Base-by-base conservation (phyloP, 53 echinoderm and acorn worm species). In the Patiria pectinifera region DNA sequence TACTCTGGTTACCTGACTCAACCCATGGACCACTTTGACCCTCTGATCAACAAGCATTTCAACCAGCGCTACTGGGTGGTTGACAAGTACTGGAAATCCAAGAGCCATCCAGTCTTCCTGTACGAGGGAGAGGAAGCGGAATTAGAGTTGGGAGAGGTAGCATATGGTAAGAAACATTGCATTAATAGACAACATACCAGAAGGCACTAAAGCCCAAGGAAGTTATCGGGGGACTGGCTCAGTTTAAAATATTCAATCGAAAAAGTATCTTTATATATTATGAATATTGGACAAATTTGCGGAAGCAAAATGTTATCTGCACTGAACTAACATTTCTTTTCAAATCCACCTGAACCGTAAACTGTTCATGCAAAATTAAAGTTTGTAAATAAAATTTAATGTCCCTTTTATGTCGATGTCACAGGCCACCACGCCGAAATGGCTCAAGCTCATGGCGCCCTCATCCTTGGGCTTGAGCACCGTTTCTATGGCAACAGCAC, bases 401-500 rank as follows among this genome's bases (percentile, higher is more conserved):
- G 35, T 35, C 35, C 35, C 35, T 35, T 35, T 35, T 35, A 35
- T 35, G 35, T 35, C 10, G 14, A 62, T 14, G 62, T 26, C 49
- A 21, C 85, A 93, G 95, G 95, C 26, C 92, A 95, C 69, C 87
- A 91, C 48, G 75, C 87, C 21, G 87, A 95, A 63, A 91, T 95
- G 87, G 95, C 95, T 6, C 16, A 87, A 83, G 87, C 82, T 25
- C 83, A 82, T 78, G 91, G 95, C 44, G 95, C 95, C 21, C 82
- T 95, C 10, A 87, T 95, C 19, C 82, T 95, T 87, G 95, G 86
- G 22, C 93, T 92, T 48, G 95, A 95, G 78, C 95, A 95, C 58
- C 93, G 95, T 76, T 95, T 93, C 78, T 95, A 95, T 93, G 95
- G 95, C 14, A 87, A 85, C 14, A 95, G 95, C 53, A 35, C 91